Conservation (phyloP, 2,113 vertebrate species). For the Paramormyrops kingsleyae region DNA sequence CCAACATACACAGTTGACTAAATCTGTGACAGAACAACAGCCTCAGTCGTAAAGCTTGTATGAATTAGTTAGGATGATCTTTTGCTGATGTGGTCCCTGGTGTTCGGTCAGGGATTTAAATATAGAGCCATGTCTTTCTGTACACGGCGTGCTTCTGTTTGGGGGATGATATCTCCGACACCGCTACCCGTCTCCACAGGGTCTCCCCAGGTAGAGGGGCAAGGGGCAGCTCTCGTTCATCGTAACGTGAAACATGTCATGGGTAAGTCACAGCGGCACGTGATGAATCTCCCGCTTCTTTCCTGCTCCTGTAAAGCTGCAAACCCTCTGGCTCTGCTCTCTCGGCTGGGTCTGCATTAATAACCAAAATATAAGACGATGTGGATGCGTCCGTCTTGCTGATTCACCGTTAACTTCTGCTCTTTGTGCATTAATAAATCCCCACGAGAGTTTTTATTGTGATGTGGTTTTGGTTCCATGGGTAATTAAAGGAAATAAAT, state of each 20-base stretch:
- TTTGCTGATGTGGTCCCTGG: not conserved
- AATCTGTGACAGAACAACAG: not conserved
- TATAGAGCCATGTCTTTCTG: not conserved
- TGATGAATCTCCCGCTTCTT: not conserved
- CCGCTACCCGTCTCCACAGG: constrained; percentile 33
- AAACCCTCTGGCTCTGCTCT: not conserved
- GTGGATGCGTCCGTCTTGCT: not conserved
- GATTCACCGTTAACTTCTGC: not conserved
- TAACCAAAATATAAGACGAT: not conserved
- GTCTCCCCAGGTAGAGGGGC: constrained; percentile 10
- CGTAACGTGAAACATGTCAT: constrained; percentile 8
- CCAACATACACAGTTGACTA: not conserved
- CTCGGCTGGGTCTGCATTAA: not conserved
- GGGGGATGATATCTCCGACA: constrained; percentile 28
- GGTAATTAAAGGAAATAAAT: not conserved
- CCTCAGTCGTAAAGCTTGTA: not conserved
- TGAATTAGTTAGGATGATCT: not conserved
- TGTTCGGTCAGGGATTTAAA: not conserved
- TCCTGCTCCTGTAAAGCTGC: not conserved
- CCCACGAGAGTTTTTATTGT: not conserved
- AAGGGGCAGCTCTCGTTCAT: constrained; percentile 1
- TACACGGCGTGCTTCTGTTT: not conserved
- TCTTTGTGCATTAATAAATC: not conserved
- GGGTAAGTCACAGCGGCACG: constrained; percentile 22
- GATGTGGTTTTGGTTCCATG: not conserved